phyloP scores from a whole-genome alignment of 2,113 vertebrate species.

The Dasyprocta punctata region DNA sequence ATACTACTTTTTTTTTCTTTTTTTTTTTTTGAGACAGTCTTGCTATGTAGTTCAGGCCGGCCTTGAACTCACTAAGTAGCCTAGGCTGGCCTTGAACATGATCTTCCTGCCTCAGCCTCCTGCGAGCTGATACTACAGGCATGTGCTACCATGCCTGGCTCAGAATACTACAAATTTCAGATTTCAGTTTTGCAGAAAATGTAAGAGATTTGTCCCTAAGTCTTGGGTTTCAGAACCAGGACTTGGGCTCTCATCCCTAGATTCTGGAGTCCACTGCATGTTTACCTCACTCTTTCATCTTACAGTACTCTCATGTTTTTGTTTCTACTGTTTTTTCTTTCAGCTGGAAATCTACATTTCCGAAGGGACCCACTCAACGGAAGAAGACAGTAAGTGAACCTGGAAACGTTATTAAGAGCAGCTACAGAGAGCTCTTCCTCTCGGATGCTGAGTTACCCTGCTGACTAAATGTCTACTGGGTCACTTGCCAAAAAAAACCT shows the following conservation, averaged over 20 bases:
- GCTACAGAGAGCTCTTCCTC: not conserved
- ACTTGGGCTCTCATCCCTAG: not conserved
- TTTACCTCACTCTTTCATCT: not conserved
- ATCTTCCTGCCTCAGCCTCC: not conserved
- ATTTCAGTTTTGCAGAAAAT: not conserved
- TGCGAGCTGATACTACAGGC: not conserved
- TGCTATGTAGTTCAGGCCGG: not conserved
- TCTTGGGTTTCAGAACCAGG: not conserved
- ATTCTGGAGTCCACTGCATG: not conserved
- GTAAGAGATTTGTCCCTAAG: not conserved
- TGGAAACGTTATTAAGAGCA: not conserved
- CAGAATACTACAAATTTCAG: not conserved
- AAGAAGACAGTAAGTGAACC: slow-evolving; percentile 96
- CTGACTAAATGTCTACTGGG: not conserved
- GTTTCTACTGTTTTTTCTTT: slow-evolving; percentile 68
- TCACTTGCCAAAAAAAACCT: not conserved
- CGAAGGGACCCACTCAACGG: slow-evolving; percentile 96
- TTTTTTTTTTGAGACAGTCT: not conserved
- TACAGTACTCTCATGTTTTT: slow-evolving; percentile 39
- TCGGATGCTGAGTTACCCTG: not conserved
- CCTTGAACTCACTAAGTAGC: not conserved
- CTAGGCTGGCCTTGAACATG: not conserved
- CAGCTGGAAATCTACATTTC: slow-evolving; percentile 99
- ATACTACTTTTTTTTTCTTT: not conserved
- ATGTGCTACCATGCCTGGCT: not conserved